A percentile compares a stretch with the other conserved stretches of the same genome.
Evolutionary conservation across 2,797 vertebrate species (phyloP).

Genomic region (Poliocrania exsul): DNA sequence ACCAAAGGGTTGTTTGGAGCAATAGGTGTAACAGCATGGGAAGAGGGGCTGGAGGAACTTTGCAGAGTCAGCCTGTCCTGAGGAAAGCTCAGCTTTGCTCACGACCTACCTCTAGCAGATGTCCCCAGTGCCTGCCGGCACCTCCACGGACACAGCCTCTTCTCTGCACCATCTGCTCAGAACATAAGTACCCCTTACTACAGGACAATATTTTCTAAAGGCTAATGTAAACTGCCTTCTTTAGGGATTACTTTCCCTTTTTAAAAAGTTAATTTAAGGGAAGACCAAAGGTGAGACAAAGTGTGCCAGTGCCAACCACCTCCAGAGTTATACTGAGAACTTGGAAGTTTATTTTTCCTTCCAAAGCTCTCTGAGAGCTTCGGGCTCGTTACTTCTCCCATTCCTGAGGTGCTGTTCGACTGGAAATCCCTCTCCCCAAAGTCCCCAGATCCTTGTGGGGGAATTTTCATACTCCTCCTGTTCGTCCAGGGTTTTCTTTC

Average conservation of each 20-base stretch:
- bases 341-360: not conserved
- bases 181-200: not conserved
- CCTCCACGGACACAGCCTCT: not conserved
- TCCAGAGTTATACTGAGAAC: not conserved
- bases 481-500: not conserved
- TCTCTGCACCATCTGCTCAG: not conserved
- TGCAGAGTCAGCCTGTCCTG: fast-evolving
- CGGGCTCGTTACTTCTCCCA: not conserved
- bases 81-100: not conserved
- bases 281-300: not conserved
- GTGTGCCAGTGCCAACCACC: not conserved
- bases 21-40: not conserved
- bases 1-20: not conserved
- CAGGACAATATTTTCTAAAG: not conserved
- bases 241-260: not conserved
- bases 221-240: not conserved
- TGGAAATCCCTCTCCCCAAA: not conserved
- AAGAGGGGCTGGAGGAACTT: not conserved
- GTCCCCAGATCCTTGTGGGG: not conserved
- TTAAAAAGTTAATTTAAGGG: not conserved
- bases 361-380: not conserved
- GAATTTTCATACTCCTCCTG: not conserved
- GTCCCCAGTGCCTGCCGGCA: not conserved
- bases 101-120: fast-evolving
- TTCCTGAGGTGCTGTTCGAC: not conserved